A percentile compares a stretch with the other conserved stretches of the same genome.
phyloP scores from a whole-genome alignment of 2,888 invertebrate genomes.

The Tachina lurida region DNA sequence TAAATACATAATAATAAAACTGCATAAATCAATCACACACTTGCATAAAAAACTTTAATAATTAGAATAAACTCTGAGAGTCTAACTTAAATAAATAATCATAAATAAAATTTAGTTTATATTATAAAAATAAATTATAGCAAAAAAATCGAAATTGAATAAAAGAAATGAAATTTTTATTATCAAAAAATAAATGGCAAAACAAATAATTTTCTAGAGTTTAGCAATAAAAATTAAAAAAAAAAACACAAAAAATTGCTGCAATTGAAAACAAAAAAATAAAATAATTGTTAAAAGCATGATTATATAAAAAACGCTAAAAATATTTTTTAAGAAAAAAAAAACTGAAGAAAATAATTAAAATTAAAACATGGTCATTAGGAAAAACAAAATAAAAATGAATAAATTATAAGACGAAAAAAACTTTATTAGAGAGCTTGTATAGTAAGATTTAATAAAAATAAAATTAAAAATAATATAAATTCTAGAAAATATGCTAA shows the following conservation, averaged over 20 bases:
- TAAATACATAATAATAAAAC: constrained; percentile 41
- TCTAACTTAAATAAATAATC: constrained; percentile 61
- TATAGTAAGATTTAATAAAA: constrained; percentile 77
- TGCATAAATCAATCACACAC: constrained; percentile 67
- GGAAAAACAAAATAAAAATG: constrained; percentile 51
- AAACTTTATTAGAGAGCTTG: constrained; percentile 78
- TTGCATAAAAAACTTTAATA: constrained; percentile 42
- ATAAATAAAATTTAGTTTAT: constrained; percentile 62
- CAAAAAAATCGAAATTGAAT: constrained; percentile 62
- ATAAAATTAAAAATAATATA: constrained; percentile 53
- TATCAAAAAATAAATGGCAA: constrained; percentile 62
- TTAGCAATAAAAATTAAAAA: constrained; percentile 57
- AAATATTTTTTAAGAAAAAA: constrained; percentile 72
- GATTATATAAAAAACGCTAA: constrained; percentile 64
- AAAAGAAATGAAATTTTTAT: constrained; percentile 65
- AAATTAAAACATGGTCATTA: constrained; percentile 58
- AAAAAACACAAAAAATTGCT: constrained; percentile 69
- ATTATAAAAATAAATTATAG: constrained; percentile 59
- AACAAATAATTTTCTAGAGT: constrained; percentile 66
- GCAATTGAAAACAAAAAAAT: constrained; percentile 58
- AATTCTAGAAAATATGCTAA: constrained; percentile 49
- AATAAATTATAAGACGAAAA: constrained; percentile 69
- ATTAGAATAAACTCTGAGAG: constrained; percentile 69
- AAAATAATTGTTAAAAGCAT: constrained; percentile 72
- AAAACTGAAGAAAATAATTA: constrained; percentile 65